Conservation (phyloP, 2,797 vertebrate genomes). For the Glyptemys insculpta region DNA sequence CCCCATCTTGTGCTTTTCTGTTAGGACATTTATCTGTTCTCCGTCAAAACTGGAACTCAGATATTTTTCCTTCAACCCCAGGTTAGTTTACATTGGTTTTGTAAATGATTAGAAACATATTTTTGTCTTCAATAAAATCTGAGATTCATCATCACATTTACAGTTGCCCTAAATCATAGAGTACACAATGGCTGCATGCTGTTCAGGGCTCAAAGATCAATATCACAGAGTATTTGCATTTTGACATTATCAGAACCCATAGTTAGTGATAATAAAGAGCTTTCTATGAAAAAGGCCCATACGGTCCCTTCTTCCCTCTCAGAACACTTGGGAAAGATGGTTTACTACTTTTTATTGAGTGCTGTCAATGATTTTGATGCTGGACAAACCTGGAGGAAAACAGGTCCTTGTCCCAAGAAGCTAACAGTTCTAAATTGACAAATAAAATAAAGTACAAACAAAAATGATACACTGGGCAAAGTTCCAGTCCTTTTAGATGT, state of each 20-base stretch:
- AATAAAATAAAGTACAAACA: fast-evolving
- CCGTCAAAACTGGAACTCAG: neutral
- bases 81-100: too few relatives aligned
- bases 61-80: too few relatives aligned
- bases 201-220: neutral
- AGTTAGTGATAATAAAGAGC: fast-evolving
- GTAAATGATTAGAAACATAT: too few relatives aligned
- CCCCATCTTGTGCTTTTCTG: too few relatives aligned
- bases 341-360: neutral
- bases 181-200: neutral
- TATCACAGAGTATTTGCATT: neutral
- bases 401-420: neutral
- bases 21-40: neutral
- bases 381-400: neutral
- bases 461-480: neutral
- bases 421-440: neutral
- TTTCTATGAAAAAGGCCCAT: neutral
- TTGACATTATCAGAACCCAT: too few relatives aligned
- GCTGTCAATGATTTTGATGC: neutral
- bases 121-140: neutral
- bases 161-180: neutral
- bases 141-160: neutral
- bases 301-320: neutral
- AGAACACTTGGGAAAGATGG: fast-evolving
- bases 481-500: neutral